These are phyloP conservation scores for Endotricha flammealis DNA, from an alignment of 2,888 invertebrate genomes.

Conservation along the genomic window DNA sequence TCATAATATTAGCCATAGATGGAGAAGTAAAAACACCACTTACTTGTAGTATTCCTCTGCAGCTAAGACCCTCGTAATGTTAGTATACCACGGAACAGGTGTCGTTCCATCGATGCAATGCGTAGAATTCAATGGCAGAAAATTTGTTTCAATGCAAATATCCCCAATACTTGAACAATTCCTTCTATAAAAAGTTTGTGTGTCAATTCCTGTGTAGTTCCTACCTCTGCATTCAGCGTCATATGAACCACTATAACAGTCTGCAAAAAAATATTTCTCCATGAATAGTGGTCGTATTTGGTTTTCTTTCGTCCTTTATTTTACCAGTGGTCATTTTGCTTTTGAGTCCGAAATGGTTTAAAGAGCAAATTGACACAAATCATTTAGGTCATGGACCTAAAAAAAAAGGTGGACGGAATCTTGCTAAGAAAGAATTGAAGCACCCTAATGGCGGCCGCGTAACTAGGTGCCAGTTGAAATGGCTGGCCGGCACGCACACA, in stretches of 20 bases:
- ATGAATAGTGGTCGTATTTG: neutral
- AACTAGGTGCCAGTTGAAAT: no score
- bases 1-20: no score
- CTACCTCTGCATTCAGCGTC: constrained; percentile 66
- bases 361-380: no score
- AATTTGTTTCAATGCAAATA: constrained; percentile 66
- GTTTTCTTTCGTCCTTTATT: no score
- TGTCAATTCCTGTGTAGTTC: constrained; percentile 42
- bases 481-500: no score
- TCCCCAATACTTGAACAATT: constrained; percentile 66
- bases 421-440: no score
- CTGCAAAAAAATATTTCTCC: constrained; percentile 43
- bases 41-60: constrained; percentile 84
- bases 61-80: constrained; percentile 76
- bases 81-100: constrained; percentile 63
- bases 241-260: constrained; percentile 82
- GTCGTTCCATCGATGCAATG: constrained; percentile 59
- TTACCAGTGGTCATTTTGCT: no score
- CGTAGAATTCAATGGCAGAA: constrained; percentile 54
- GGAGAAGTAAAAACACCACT: constrained; percentile 30
- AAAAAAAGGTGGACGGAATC: no score
- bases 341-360: no score
- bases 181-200: constrained; percentile 72
- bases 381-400: no score
- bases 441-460: no score